Percentiles rank a stretch among this genome's conserved stretches.
phyloP scores from a whole-genome alignment of 92 coral and sea anemone species.

The Zoanthus gigantus region DNA sequence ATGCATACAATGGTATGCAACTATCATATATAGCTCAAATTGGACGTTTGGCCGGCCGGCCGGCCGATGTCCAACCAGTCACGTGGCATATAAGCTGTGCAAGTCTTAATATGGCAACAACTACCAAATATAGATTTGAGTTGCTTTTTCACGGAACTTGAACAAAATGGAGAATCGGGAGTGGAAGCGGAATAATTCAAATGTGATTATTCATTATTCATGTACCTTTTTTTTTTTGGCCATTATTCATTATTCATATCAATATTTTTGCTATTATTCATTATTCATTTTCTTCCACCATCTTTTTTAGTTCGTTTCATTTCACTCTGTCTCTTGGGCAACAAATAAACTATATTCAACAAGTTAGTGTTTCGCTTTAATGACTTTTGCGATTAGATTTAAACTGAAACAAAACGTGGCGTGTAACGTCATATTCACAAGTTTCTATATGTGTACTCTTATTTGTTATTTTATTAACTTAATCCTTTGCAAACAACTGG shows the following conservation, averaged over 20 bases:
- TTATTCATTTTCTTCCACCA: not conserved
- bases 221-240: not conserved
- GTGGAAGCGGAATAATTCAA: not conserved
- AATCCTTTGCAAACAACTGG: not conserved
- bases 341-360: not conserved
- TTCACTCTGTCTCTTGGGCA: not conserved
- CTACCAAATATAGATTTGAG: too few species aligned
- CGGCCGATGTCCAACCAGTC: too few species aligned
- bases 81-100: too few species aligned
- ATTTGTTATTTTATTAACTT: not conserved
- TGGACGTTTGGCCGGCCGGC: too few species aligned
- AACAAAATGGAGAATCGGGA: not conserved
- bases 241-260: not conserved
- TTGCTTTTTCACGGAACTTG: too few species aligned
- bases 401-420: constrained; percentile 9
- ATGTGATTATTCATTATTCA: not conserved
- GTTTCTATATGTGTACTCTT: constrained; percentile 5
- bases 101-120: too few species aligned
- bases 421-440: constrained; percentile 2
- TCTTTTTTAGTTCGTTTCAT: constrained; percentile 6
- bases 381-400: not conserved
- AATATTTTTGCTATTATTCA: too few species aligned
- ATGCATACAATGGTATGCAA: too few species aligned
- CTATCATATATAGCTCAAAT: too few species aligned
- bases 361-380: not conserved